Base-by-base conservation (phyloP, 2,888 invertebrate genomes). In the Xanthorhoe designata region DNA sequence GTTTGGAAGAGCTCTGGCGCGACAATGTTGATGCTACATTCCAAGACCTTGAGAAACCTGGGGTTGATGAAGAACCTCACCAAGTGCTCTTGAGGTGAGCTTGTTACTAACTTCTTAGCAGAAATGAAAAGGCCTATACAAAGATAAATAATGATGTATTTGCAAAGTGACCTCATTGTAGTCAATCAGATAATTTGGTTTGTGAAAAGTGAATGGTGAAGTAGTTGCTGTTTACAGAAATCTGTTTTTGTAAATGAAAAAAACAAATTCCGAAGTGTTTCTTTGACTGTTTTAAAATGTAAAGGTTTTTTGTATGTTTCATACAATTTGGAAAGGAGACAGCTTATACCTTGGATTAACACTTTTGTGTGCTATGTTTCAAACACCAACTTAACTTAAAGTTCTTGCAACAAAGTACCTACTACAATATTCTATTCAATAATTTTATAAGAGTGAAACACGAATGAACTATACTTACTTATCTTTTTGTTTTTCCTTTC, bases 1-100 rank as follows among this genome's bases (percentile, higher is more conserved):
- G 99, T 79, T 94, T 99, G 42, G 99, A 99, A 91, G 99, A 99
- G 85, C 89, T 99, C 29, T 99, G 99, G 99, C 98, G 99, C 79
- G 99, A 99, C 76, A 99, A 99, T 81, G 97, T 98, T 6, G 98
- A 99, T 79, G 99, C 99, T 0, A 98, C 98, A 7, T 97, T 99
- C 81, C 99, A 99, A 88, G 99, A 99, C 89, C 94, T 99, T 69
- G 99, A 99, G 85, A 98, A 99, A 83, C 99, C 99, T 0, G 99
- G 99, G 0, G 97, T 99, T 0, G 99, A 99, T 85, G 98, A 99
- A 79, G 99, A 99, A 84, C 99, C 99, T 0, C 98, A 99, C 83
- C 99, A 98, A 86, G 98, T 98, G 2, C 78, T 94, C 18, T 82
- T 94, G 53, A 88, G 94, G 94, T 92, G 76, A 66, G 8, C 60